Conservation (phyloP, 2,888 invertebrate genomes). For the Saturnia pavonia region DNA sequence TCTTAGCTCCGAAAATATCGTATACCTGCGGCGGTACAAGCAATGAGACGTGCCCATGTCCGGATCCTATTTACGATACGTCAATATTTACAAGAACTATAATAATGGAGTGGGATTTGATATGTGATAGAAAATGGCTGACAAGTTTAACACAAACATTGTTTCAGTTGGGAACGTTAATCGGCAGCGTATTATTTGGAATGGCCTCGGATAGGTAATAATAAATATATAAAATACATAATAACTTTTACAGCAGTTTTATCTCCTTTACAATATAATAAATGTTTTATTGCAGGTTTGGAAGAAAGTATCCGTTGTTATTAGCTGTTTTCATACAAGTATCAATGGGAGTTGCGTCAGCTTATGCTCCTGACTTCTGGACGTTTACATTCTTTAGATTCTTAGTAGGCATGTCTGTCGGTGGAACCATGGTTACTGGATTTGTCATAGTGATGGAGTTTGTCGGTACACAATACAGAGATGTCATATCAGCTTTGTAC, state of each 20-base stretch:
- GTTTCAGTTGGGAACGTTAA: constrained; percentile 88
- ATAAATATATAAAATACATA: not conserved
- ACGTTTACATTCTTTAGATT: constrained; percentile 85
- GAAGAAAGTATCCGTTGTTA: constrained; percentile 87
- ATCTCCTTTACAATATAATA: not conserved
- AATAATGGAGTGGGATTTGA: constrained; percentile 88
- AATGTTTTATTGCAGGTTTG: constrained; percentile 81
- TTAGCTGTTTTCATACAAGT: constrained; percentile 87
- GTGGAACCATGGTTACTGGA: constrained; percentile 89
- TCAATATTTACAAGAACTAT: constrained; percentile 86
- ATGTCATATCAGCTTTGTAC: constrained; percentile 83
- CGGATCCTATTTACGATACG: constrained; percentile 82
- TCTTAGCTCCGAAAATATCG: constrained; percentile 67
- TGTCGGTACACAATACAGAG: constrained; percentile 81
- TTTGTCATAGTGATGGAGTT: constrained; percentile 85
- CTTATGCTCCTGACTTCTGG: constrained; percentile 83
- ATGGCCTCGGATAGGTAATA: constrained; percentile 87
- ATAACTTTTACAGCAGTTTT: not conserved
- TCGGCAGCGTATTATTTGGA: constrained; percentile 88
- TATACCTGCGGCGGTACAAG: constrained; percentile 52
- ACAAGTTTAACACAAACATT: constrained; percentile 87
- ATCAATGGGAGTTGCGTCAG: constrained; percentile 84
- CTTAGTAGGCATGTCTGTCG: constrained; percentile 87
- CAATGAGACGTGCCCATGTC: constrained; percentile 79
- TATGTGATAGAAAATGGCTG: constrained; percentile 84